Conservation (phyloP, 1,140 invertebrate genomes). For the Cotesia typhae region DNA sequence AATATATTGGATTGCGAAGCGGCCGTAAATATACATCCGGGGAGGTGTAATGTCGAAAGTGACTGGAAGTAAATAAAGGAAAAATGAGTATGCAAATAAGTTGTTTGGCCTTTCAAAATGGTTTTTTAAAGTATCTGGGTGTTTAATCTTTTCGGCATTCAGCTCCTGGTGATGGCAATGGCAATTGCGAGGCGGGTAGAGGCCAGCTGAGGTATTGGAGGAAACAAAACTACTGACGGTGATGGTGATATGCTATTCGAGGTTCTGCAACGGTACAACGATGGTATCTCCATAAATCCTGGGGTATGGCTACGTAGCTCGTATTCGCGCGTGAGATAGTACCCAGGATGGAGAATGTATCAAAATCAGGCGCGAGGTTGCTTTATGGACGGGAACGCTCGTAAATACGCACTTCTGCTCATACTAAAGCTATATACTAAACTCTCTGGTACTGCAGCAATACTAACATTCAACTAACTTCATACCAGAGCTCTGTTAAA, state of each 20-base stretch:
- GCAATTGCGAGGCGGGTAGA: conserved; percentile 1
- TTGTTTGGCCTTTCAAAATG: not conserved
- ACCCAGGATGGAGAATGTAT: conserved; percentile 64
- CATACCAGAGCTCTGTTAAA: not conserved
- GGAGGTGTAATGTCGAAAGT: too few relatives aligned
- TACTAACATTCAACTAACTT: not conserved
- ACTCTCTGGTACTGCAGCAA: conserved; percentile 22
- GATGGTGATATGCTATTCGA: too few relatives aligned
- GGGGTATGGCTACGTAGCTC: conserved; percentile 62
- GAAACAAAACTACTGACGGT: not conserved
- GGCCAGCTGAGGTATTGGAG: conserved; percentile 16
- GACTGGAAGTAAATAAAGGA: conserved; percentile 4
- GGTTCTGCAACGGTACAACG: too few relatives aligned
- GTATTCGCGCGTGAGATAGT: conserved; percentile 67
- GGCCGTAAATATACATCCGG: too few relatives aligned
- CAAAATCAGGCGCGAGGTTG: conserved; percentile 68
- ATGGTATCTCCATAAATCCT: conserved; percentile 63
- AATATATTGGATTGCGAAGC: too few relatives aligned
- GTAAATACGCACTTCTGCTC: conserved; percentile 68
- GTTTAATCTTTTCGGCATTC: conserved; percentile 10
- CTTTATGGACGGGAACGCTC: conserved; percentile 67
- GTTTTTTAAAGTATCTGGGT: conserved; percentile 16
- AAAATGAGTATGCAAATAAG: conserved; percentile 18
- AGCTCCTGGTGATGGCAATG: not conserved
- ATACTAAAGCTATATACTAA: conserved; percentile 46